A percentile compares a stretch with the other conserved stretches of the same genome.
phyloP scores from a whole-genome alignment of 2,888 invertebrate genomes.

The Buathra laborator region DNA sequence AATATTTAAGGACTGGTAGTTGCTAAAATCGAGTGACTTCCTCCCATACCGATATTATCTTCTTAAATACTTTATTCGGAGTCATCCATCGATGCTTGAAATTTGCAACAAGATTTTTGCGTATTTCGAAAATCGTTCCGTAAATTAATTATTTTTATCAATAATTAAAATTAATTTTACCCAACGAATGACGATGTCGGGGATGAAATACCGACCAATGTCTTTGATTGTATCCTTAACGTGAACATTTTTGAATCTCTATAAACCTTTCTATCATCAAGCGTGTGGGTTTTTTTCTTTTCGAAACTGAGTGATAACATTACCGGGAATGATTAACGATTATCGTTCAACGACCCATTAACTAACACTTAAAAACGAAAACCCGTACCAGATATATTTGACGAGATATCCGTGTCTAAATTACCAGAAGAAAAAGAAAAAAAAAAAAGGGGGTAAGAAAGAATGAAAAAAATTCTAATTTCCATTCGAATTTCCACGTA shows the following conservation, averaged over 20 bases:
- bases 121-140: neutral
- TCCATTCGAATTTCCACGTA: slow-evolving; percentile 19
- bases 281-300: neutral
- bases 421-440: neutral
- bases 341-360: neutral
- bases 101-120: neutral
- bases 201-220: too few species aligned
- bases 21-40: slow-evolving; percentile 51
- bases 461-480: neutral
- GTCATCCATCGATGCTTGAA: slow-evolving; percentile 21
- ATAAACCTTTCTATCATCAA: neutral
- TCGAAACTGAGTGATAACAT: neutral
- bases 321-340: neutral
- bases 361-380: neutral
- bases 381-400: neutral
- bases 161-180: too few species aligned
- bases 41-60: neutral
- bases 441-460: neutral
- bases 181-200: too few species aligned
- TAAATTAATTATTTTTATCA: neutral
- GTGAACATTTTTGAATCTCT: too few species aligned
- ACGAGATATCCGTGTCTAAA: neutral
- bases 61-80: slow-evolving; percentile 5
- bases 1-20: slow-evolving; percentile 68
- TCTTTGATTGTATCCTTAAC: too few species aligned